These are phyloP conservation scores for Labeo calbasu DNA, from an alignment of 2,797 vertebrate genomes.

Conservation along the genomic window DNA sequence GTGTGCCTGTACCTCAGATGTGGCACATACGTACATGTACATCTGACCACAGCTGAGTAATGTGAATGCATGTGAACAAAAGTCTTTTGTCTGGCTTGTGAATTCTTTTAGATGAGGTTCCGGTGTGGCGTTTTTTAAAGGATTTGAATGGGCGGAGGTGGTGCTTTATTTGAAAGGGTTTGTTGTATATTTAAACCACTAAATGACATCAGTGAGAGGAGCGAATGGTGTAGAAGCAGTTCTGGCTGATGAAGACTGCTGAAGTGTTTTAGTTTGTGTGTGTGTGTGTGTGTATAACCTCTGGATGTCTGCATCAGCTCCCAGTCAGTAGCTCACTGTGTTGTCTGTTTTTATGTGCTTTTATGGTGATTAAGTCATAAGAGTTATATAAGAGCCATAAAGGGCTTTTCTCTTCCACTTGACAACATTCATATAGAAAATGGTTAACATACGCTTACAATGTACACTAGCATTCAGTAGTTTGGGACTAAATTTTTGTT, in stretches of 20 bases:
- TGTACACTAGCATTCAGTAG: not conserved
- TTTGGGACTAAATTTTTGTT: not conserved
- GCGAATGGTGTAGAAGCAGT: not conserved
- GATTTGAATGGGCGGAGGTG: not conserved
- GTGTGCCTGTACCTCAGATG: slow-evolving; percentile 50
- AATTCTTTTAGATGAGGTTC: not conserved
- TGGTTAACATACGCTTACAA: not conserved
- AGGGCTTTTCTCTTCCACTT: slow-evolving; percentile 51
- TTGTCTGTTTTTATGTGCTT: slow-evolving; percentile 61
- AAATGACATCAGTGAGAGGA: not conserved
- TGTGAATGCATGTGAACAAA: not conserved
- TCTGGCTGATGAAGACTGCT: slow-evolving; percentile 5
- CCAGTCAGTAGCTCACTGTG: slow-evolving; percentile 56
- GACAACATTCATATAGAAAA: not conserved
- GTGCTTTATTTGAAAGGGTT: not conserved
- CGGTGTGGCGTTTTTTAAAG: not conserved
- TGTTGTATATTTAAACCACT: not conserved
- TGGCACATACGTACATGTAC: not conserved
- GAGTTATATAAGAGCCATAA: slow-evolving; percentile 63
- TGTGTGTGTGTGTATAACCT: slow-evolving; percentile 19
- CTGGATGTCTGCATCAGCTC: not conserved
- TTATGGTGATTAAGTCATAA: slow-evolving; percentile 64
- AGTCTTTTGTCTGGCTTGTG: not conserved
- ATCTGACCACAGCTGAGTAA: not conserved
- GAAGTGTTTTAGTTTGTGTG: slow-evolving; percentile 42